A percentile compares a stretch with the other conserved stretches of the same genome.
These are phyloP conservation scores for Falco berigora DNA, from an alignment of 2,797 vertebrate species.

Conservation along the genomic window DNA sequence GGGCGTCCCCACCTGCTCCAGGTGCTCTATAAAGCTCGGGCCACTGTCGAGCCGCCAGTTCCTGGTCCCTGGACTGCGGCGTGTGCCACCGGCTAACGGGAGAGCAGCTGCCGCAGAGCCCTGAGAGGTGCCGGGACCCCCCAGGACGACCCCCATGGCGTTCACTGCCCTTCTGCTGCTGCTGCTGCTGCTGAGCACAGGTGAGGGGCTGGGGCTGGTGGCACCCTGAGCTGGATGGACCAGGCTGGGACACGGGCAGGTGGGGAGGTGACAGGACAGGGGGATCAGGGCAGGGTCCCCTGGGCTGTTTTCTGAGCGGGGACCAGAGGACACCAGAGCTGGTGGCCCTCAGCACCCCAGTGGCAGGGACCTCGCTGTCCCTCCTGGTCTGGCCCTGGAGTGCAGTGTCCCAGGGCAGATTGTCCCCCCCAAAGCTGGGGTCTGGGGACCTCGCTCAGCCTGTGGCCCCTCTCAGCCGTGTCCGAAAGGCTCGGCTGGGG, in stretches of 20 bases:
- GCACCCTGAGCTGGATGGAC: background rate
- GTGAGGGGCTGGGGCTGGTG: background rate
- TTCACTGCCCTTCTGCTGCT: background rate
- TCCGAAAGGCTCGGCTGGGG: background rate
- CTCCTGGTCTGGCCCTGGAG: background rate
- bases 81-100: background rate
- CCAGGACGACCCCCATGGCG: background rate
- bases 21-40: slow-evolving; percentile 45
- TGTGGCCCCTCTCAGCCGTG: accelerated
- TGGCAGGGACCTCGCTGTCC: accelerated
- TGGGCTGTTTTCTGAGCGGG: background rate
- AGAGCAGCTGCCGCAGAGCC: background rate
- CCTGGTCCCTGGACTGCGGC: background rate
- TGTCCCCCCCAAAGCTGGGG: background rate
- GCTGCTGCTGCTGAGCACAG: background rate
- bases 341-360: accelerated
- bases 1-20: slow-evolving; percentile 31
- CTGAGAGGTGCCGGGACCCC: background rate
- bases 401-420: accelerated
- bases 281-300: accelerated
- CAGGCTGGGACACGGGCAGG: accelerated
- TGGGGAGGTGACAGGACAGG: accelerated
- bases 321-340: accelerated
- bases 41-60: background rate
- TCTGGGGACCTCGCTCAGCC: background rate